Conservation (phyloP, 2,888 invertebrate genomes). For the Polymixis lichenea region DNA sequence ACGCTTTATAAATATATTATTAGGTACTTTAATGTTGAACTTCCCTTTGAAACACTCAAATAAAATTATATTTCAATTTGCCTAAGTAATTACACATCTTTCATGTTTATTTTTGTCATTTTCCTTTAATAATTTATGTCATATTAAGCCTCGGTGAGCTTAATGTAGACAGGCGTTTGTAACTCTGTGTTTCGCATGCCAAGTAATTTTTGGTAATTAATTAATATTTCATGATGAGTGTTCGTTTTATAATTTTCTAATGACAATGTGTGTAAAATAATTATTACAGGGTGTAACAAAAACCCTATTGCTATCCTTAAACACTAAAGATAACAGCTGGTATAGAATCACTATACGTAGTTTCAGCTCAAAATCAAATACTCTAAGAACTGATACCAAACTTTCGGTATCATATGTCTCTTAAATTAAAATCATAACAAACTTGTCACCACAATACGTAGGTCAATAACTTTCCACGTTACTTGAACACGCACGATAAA, state of each 20-base stretch:
- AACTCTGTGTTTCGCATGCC: slow-evolving; percentile 2
- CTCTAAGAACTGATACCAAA: too few relatives aligned
- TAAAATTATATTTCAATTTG: slow-evolving; percentile 47
- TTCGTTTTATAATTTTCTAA: slow-evolving; percentile 1
- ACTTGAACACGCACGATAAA: too few relatives aligned
- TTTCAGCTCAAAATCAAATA: too few relatives aligned
- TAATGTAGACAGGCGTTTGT: slow-evolving; percentile 13
- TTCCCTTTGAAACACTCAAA: slow-evolving; percentile 32
- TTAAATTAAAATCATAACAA: too few relatives aligned
- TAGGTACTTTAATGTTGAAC: slow-evolving; percentile 24
- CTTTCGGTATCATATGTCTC: too few relatives aligned
- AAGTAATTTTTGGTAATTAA: slow-evolving; percentile 30
- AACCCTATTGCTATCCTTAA: too few relatives aligned
- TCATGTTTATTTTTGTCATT: slow-evolving; percentile 47
- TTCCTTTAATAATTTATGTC: slow-evolving; percentile 41
- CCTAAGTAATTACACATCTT: slow-evolving; percentile 36
- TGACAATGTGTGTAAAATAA: background rate
- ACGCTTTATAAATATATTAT: slow-evolving; percentile 29
- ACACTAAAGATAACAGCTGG: too few relatives aligned
- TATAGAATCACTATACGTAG: too few relatives aligned
- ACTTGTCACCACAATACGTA: too few relatives aligned
- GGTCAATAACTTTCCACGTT: too few relatives aligned
- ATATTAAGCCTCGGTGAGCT: slow-evolving; percentile 25
- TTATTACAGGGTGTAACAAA: too few relatives aligned
- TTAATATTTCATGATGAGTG: slow-evolving; percentile 10